These are phyloP conservation scores for Thymelicus lineola DNA, from an alignment of 2,888 invertebrate species.

Conservation along the genomic window DNA sequence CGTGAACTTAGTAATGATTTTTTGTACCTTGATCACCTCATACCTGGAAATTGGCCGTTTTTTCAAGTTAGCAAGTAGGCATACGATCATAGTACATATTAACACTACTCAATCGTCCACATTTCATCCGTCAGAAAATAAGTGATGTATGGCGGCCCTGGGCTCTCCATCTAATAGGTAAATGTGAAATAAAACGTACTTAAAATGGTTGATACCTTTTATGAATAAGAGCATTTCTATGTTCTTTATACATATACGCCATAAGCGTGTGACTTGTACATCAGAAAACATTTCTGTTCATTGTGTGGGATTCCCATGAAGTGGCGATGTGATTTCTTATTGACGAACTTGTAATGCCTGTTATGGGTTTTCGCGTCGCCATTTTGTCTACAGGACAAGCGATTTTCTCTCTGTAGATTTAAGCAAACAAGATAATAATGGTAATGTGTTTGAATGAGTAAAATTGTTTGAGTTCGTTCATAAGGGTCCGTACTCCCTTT, in stretches of 20 bases:
- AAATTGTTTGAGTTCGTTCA: slow-evolving; percentile 6
- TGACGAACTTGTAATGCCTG: slow-evolving; percentile 36
- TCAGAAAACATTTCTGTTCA: slow-evolving; percentile 21
- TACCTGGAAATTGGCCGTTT: too few species aligned
- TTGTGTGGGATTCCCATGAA: slow-evolving; percentile 32
- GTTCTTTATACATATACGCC: neutral
- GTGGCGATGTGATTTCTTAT: slow-evolving; percentile 37
- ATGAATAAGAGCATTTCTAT: neutral
- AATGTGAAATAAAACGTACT: too few species aligned
- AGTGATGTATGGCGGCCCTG: too few species aligned
- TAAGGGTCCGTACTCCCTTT: neutral
- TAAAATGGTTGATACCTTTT: too few species aligned
- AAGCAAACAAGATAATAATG: slow-evolving; percentile 36
- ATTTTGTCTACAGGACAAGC: slow-evolving; percentile 29
- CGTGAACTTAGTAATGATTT: too few species aligned
- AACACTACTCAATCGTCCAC: too few species aligned
- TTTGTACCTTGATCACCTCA: too few species aligned
- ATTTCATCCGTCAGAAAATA: too few species aligned
- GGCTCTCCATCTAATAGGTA: too few species aligned
- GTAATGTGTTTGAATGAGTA: slow-evolving; percentile 26
- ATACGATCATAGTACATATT: too few species aligned
- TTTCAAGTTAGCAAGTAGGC: too few species aligned
- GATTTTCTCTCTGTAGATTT: slow-evolving; percentile 18
- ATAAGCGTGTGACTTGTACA: slow-evolving; percentile 10
- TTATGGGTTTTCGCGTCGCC: slow-evolving; percentile 35